Evolutionary conservation across 2,797 vertebrate genomes (phyloP).

Genomic region (Tachyglossus aculeatus): DNA sequence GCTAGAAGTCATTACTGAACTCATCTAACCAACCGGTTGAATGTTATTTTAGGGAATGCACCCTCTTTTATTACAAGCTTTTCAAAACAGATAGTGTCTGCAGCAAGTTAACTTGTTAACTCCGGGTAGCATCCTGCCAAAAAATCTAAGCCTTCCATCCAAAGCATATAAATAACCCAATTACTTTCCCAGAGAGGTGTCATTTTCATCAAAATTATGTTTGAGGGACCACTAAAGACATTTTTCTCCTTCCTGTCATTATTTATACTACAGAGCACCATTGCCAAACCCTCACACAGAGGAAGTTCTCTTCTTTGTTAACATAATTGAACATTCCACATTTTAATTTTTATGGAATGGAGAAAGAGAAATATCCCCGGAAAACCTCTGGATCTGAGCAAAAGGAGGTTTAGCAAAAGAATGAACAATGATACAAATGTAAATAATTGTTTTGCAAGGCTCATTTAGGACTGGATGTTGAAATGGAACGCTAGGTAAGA

Average conservation of each 20-base stretch:
- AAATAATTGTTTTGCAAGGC: too few species aligned
- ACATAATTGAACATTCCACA: conserved; percentile 45
- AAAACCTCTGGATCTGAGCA: conserved; percentile 3
- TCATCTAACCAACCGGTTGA: conserved; percentile 47
- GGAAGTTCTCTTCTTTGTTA: conserved; percentile 64
- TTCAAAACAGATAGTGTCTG: conserved; percentile 48
- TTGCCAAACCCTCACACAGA: conserved; percentile 67
- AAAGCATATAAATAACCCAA: conserved; percentile 66
- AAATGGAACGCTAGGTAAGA: too few species aligned
- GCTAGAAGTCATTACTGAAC: conserved; percentile 37
- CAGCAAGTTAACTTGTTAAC: conserved; percentile 63
- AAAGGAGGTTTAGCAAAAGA: conserved; percentile 17
- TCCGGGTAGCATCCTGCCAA: conserved; percentile 54
- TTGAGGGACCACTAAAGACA: conserved; percentile 56
- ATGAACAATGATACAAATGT: not conserved
- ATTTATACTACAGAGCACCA: conserved; percentile 59
- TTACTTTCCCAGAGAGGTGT: conserved; percentile 60
- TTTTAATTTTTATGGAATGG: conserved; percentile 46
- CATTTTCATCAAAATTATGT: conserved; percentile 66
- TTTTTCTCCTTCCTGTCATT: conserved; percentile 60
- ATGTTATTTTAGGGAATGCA: conserved; percentile 49
- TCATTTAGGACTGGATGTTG: too few species aligned
- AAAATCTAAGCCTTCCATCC: conserved; percentile 53
- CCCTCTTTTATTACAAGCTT: conserved; percentile 49
- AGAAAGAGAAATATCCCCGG: conserved; percentile 24